Base-by-base conservation (phyloP, 2,797 vertebrate genomes). In the Avahi laniger region DNA sequence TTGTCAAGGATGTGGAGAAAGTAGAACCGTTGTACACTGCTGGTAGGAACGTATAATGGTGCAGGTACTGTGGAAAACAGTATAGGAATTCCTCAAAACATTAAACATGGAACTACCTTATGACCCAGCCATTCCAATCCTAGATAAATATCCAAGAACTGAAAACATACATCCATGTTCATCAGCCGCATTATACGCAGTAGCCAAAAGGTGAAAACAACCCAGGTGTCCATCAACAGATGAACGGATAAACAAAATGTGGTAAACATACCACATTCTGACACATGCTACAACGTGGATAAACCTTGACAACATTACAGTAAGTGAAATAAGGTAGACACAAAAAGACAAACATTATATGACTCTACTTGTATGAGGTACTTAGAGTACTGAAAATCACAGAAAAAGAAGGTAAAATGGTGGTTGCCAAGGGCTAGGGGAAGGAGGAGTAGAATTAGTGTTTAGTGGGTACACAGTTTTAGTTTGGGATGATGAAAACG, bases 211-310 rank as follows among this genome's bases (percentile, higher is more conserved):
- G 28, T 57, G 3, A 35, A 76, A 70, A 76, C 4, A 35, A 92
- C 7, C 20, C 35, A 88, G 87, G 75, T 48, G 13, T 35, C 30
- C 54, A 87, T 41, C 54, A 69, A 38, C 13, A 17, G 30, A 86
- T 50, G 35, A 84, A 52, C 3, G n/a, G 10, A 89, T 54, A 67
- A 88, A 70, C 72, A 96, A 84, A 86, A 96, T 61, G 41, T 63
- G 15, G 80, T 52, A n/a, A 69, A 94, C 22, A 86, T 7, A 92
- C 24, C 95, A n/a, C n/a, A 89, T 59, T 89, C 79, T 79, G 50
- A 92, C 20, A 85, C 7, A 20, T 85, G 48, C 24, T 85, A 72
- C 18, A 82, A 81, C 5, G 61, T 30, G 41, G 52, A 43, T 93
- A 26, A 93, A 89, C n/a, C 69, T 15, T 85, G 15, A 97, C 48